Evolutionary conservation across 2,888 invertebrate species (phyloP).

Genomic region (Taphrorychus bicolor): DNA sequence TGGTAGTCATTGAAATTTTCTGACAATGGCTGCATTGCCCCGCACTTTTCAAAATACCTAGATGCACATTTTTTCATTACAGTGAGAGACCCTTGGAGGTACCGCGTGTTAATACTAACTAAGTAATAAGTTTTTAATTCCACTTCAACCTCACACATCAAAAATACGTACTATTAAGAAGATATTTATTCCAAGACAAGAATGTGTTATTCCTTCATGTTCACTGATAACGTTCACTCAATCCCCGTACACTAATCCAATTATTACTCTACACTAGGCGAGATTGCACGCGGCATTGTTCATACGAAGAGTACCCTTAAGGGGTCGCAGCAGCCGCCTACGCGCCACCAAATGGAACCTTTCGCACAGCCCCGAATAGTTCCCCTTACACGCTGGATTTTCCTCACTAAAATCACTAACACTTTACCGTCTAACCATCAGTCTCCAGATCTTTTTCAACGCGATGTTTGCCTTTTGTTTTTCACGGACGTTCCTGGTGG

Average conservation of each 20-base stretch:
- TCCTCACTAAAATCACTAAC: background rate
- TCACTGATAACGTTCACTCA: background rate
- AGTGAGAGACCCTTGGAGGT: no score
- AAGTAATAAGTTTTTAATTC: no score
- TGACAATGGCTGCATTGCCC: no score
- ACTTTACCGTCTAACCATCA: conserved; percentile 14
- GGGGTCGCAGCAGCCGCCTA: conserved; percentile 17
- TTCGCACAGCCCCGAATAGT: background rate
- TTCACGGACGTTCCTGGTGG: conserved; percentile 12
- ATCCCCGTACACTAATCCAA: background rate
- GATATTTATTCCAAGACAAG: background rate
- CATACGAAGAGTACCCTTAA: conserved; percentile 4
- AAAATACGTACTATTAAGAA: conserved; percentile 22
- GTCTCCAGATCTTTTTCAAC: conserved; percentile 5
- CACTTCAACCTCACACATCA: background rate
- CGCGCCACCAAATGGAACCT: conserved; percentile 12
- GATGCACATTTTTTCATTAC: no score
- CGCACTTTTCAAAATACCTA: no score
- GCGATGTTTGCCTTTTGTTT: conserved; percentile 28
- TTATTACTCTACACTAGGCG: background rate
- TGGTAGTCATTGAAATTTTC: no score
- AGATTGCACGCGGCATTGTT: background rate
- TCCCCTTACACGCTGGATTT: background rate
- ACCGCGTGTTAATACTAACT: no score
- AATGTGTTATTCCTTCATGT: background rate